phyloP scores from a whole-genome alignment of 23 tunicate species.

The Aplidium turbinatum region DNA sequence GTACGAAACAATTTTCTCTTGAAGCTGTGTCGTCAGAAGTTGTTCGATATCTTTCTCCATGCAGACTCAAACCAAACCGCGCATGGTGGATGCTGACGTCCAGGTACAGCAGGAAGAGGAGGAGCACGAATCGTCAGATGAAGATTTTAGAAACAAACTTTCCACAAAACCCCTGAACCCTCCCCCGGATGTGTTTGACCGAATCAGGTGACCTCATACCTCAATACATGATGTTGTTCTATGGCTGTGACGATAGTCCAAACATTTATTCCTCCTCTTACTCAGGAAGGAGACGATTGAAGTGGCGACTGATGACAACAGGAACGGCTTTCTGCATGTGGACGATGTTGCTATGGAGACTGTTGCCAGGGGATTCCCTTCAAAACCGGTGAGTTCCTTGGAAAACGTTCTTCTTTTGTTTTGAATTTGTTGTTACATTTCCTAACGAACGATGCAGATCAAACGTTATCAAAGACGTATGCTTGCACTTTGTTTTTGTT shows the following conservation, averaged over 20 bases:
- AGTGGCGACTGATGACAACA: neutral
- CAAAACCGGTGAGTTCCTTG: slow-evolving; percentile 34
- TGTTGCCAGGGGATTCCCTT: slow-evolving; percentile 42
- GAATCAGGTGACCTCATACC: too few relatives aligned
- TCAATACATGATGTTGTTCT: too few relatives aligned
- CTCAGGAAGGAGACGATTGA: slow-evolving; percentile 1
- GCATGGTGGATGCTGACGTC: slow-evolving; percentile 50
- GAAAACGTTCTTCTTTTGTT: too few relatives aligned
- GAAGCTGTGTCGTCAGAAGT: neutral
- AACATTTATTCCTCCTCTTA: too few relatives aligned
- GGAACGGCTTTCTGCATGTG: slow-evolving; percentile 41
- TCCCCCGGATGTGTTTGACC: slow-evolving; percentile 64
- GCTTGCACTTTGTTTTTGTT: too few relatives aligned
- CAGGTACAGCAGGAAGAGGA: slow-evolving; percentile 32
- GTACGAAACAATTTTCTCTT: neutral
- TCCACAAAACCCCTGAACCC: slow-evolving; percentile 58
- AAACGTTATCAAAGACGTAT: too few relatives aligned
- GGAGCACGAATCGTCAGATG: slow-evolving; percentile 11
- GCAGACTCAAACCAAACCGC: slow-evolving; percentile 37
- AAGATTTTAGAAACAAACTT: slow-evolving; percentile 36
- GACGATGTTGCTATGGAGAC: slow-evolving; percentile 41
- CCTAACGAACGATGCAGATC: too few relatives aligned
- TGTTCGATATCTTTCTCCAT: neutral
- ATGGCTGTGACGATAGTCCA: too few relatives aligned
- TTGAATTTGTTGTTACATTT: too few relatives aligned